Evolutionary conservation across 92 coral and sea anemone species (phyloP).

Genomic region (Bergia puertoricense): DNA sequence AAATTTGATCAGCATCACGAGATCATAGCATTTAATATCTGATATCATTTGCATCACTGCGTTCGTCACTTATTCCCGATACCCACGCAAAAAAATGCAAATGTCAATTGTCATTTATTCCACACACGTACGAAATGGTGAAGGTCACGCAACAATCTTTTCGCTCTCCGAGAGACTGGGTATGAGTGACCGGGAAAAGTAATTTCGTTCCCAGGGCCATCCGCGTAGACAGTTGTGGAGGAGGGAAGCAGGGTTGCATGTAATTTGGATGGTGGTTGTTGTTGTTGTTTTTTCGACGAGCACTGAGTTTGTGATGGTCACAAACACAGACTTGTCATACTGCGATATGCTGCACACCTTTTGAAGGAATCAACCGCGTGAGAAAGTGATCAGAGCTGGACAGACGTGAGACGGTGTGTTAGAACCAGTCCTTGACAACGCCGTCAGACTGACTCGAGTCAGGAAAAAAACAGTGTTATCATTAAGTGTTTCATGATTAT

Average conservation of each 20-base stretch:
- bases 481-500: no score
- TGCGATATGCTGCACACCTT: not conserved
- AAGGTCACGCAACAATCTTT: no score
- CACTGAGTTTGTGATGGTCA: not conserved
- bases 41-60: not conserved
- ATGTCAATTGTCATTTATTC: not conserved
- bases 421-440: not conserved
- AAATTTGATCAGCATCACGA: conserved; percentile 4
- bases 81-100: not conserved
- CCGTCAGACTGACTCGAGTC: not conserved
- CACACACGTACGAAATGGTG: no score
- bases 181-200: not conserved
- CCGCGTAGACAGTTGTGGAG: not conserved
- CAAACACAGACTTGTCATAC: not conserved
- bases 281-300: conserved; percentile 11
- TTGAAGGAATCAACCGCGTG: conserved; percentile 5
- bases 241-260: not conserved
- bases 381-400: not conserved
- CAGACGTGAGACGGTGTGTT: not conserved
- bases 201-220: not conserved
- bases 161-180: not conserved
- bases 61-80: not conserved
- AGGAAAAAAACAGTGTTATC: not conserved
- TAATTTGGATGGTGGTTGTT: not conserved
- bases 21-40: not conserved